These are phyloP conservation scores for Ariopsis seemanni DNA, from an alignment of 2,113 vertebrate species.

Conservation along the genomic window DNA sequence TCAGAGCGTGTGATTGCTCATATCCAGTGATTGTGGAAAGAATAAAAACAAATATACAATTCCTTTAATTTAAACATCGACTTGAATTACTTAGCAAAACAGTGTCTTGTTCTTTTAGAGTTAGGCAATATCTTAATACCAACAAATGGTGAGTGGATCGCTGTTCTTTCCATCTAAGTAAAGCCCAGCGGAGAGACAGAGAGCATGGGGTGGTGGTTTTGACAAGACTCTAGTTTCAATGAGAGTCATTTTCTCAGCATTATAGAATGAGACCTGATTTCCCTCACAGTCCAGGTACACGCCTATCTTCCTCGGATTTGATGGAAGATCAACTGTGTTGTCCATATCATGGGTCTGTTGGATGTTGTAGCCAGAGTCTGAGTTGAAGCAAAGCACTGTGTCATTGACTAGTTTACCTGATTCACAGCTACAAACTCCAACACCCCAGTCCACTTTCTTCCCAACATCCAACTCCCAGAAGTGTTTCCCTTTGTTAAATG, in stretches of 20 bases:
- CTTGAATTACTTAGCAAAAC: not conserved
- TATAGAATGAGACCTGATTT: conserved; percentile 54
- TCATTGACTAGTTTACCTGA: not conserved
- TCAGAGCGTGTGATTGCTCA: too few species aligned
- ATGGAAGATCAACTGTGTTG: not conserved
- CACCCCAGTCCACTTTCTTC: conserved; percentile 56
- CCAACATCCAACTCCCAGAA: conserved; percentile 63
- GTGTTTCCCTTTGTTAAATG: conserved; percentile 49
- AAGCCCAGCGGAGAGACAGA: conserved; percentile 24
- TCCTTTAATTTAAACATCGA: not conserved
- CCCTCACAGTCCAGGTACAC: conserved; percentile 56
- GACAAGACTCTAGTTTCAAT: conserved; percentile 39
- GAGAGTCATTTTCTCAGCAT: conserved; percentile 58
- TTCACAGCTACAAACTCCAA: conserved; percentile 52
- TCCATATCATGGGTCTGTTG: not conserved
- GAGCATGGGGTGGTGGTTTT: conserved; percentile 4
- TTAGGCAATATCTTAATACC: conserved; percentile 6
- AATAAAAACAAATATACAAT: not conserved
- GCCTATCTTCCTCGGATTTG: conserved; percentile 47
- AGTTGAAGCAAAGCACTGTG: conserved; percentile 35
- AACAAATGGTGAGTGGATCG: conserved; percentile 19
- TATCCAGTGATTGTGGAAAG: too few species aligned
- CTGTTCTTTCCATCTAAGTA: conserved; percentile 32
- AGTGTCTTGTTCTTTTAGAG: not conserved
- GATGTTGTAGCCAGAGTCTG: conserved; percentile 24